A percentile compares a stretch with the other conserved stretches of the same genome.
phyloP scores from a whole-genome alignment of 2,113 vertebrate genomes.

The Agapornis roseicollis region DNA sequence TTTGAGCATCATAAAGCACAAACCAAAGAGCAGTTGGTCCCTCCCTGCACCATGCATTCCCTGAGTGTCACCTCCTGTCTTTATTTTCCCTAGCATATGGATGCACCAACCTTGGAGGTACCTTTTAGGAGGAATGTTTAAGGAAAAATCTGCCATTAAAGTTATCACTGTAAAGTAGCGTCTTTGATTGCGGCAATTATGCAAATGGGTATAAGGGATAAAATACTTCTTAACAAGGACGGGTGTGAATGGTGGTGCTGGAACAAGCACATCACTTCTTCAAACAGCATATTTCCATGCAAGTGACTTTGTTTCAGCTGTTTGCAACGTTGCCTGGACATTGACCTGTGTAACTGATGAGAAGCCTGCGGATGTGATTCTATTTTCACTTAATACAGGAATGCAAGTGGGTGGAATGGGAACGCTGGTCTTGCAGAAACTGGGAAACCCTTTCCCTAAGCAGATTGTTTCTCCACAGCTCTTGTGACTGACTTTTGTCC shows the following conservation, averaged over 20 bases:
- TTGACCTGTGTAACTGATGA: background rate
- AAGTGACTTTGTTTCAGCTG: background rate
- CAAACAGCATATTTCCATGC: background rate
- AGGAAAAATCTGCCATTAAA: slow-evolving; percentile 55
- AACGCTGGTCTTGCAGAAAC: slow-evolving; percentile 57
- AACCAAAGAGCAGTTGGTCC: background rate
- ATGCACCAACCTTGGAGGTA: background rate
- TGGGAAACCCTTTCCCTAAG: slow-evolving; percentile 46
- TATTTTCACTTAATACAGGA: slow-evolving; percentile 43
- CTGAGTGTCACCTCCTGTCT: background rate
- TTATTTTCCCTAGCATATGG: background rate
- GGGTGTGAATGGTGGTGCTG: background rate
- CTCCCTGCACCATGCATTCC: fast-evolving
- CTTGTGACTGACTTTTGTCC: slow-evolving; percentile 43
- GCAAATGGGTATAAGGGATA: slow-evolving; percentile 38
- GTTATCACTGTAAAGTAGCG: slow-evolving; percentile 27
- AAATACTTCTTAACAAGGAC: slow-evolving; percentile 2
- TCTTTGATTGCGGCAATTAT: slow-evolving; percentile 66
- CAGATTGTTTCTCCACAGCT: slow-evolving; percentile 22
- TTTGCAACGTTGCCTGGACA: background rate
- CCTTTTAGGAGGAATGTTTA: background rate
- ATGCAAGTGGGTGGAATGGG: slow-evolving; percentile 60
- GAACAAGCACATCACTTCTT: background rate
- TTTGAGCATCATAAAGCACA: background rate
- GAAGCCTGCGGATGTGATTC: slow-evolving; percentile 27